These are phyloP conservation scores for Osmerus mordax DNA, from an alignment of 2,113 vertebrate genomes.

Conservation along the genomic window DNA sequence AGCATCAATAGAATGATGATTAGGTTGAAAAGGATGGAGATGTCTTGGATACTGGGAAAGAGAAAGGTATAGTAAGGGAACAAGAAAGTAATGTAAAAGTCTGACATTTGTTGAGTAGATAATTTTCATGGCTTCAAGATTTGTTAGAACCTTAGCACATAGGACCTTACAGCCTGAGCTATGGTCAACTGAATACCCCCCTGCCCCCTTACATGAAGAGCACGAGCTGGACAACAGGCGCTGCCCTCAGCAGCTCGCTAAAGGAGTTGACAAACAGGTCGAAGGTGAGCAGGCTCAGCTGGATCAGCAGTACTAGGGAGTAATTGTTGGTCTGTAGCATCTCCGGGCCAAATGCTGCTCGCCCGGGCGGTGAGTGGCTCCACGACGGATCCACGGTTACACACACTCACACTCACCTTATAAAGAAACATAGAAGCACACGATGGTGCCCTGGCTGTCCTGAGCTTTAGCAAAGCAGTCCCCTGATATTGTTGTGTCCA, in stretches of 20 bases:
- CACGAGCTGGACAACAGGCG: slow-evolving; percentile 83
- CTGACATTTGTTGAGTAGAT: no score
- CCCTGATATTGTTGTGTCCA: slow-evolving; percentile 3
- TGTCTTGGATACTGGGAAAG: slow-evolving; percentile 85
- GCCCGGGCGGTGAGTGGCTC: slow-evolving; percentile 42
- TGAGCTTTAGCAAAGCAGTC: slow-evolving; percentile 2
- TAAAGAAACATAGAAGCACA: slow-evolving; percentile 44
- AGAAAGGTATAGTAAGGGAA: not conserved
- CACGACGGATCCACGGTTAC: slow-evolving; percentile 65
- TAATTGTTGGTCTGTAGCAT: slow-evolving; percentile 89
- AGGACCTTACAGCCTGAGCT: no score
- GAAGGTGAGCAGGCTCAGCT: slow-evolving; percentile 85
- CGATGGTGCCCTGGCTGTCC: not conserved
- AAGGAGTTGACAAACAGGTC: slow-evolving; percentile 93
- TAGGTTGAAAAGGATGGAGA: slow-evolving; percentile 84
- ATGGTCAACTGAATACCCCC: no score
- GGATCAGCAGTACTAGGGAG: slow-evolving; percentile 86
- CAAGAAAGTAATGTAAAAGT: not conserved
- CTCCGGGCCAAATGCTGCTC: slow-evolving; percentile 50
- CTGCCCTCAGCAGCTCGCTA: slow-evolving; percentile 83
- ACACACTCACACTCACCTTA: slow-evolving; percentile 33
- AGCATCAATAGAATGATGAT: slow-evolving; percentile 95
- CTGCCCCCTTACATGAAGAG: slow-evolving; percentile 85
- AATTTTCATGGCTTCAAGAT: no score
- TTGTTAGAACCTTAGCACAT: no score